Evolutionary conservation across 2,113 vertebrate species (phyloP), one percentile per base, ranked within the genome.

Genomic region (Calidris pygmaea): DNA sequence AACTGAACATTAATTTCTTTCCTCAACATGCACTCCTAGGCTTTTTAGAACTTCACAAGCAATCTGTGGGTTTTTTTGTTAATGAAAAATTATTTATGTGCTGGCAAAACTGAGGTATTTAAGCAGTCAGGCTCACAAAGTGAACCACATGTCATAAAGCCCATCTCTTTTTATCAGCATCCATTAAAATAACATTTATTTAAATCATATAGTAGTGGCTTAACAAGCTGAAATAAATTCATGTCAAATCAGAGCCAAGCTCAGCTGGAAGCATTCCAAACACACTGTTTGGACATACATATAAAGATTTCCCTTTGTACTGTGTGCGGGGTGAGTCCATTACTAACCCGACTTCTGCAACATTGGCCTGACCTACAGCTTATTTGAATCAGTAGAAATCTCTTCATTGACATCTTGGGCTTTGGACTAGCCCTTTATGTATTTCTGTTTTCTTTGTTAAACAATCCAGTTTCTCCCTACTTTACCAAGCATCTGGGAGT

Each of bases 121-220:
- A 90, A 72, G 53, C n/a, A 71, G 65, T 10, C 41, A 77, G 48
- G 23, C 71, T 85, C 60, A 20, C 9, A 83, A 94, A 52, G 9
- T 65, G 35, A 92, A 80, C 35, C 71, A 32, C 45, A 59, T 62
- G 39, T 66, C 85, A 45, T 56, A 37, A 92, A 82, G 74, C 63
- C 59, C 43, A 85, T 56, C 66, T 72, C 30, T 71, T 88, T 84
- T 81, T 89, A 90, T 95, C 82, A 79, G 22, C 50, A 71, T 27
- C 35, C 74, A 95, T 93, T 95, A 95, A 93, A 95, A 88, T 59
- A 76, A 59, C 60, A 93, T 95, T 90, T 85, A 87, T 87, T 91
- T 71, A 91, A 75, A 93, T 87, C 41, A 68, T 81, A 77, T 26
- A 86, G 41, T 23, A 85, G 37, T 62, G 53, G n/a, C 67, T 95